phyloP scores from a whole-genome alignment of 2,797 vertebrate genomes.

The Ataeniobius toweri region DNA sequence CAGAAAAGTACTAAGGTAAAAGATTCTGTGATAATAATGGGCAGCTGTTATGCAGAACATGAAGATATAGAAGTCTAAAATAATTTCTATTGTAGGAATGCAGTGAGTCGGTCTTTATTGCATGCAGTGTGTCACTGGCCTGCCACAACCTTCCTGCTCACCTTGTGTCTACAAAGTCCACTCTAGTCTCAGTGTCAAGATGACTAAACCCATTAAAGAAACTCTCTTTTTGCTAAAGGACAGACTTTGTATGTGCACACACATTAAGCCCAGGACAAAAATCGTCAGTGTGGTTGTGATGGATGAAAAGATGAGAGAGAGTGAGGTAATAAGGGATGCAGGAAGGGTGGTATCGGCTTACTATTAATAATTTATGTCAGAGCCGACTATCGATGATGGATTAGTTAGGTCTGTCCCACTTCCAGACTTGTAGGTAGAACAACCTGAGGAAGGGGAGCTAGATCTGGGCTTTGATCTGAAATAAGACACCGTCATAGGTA shows the following conservation, averaged over 20 bases:
- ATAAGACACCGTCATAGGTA: conserved; percentile 23
- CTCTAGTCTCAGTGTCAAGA: conserved; percentile 57
- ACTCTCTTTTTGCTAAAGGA: conserved; percentile 32
- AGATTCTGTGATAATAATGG: conserved; percentile 12
- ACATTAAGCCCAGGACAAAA: conserved; percentile 30
- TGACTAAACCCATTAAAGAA: conserved; percentile 30
- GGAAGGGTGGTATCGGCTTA: conserved; percentile 73
- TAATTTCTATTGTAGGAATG: not conserved
- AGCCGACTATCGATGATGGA: conserved; percentile 74
- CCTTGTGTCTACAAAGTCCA: conserved; percentile 32
- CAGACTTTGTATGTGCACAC: not conserved
- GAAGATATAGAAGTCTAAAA: not conserved
- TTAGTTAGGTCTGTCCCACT: conserved; percentile 75
- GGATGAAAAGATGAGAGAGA: conserved; percentile 50
- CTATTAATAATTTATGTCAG: conserved; percentile 82
- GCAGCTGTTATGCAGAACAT: not conserved
- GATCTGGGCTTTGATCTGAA: conserved; percentile 61
- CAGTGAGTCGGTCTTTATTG: conserved; percentile 2
- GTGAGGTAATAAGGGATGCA: conserved; percentile 55
- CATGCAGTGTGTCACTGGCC: conserved; percentile 37
- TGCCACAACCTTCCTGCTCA: conserved; percentile 53
- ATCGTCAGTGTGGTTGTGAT: conserved; percentile 40
- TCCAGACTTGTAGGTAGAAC: conserved; percentile 67
- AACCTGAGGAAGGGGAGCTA: conserved; percentile 65
- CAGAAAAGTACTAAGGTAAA: conserved; percentile 7